phyloP scores from a whole-genome alignment of 2,797 vertebrate genomes.

The Channa striata region DNA sequence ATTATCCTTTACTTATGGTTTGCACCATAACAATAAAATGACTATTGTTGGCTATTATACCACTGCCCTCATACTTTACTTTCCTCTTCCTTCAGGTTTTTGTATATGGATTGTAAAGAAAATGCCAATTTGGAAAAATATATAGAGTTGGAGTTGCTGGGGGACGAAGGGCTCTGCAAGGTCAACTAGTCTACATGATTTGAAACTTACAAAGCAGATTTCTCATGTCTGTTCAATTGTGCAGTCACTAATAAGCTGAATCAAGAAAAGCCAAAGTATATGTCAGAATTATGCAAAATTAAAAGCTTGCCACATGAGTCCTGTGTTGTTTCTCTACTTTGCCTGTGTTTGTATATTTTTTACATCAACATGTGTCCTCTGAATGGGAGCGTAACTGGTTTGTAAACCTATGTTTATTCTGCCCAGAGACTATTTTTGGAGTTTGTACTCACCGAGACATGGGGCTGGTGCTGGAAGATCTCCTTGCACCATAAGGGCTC shows the following conservation, averaged over 20 bases:
- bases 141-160: background rate
- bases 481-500: slow-evolving; percentile 91
- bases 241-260: background rate
- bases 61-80: background rate
- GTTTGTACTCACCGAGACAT: slow-evolving; percentile 88
- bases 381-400: background rate
- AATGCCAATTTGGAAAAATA: background rate
- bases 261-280: background rate
- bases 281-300: background rate
- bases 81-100: background rate
- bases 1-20: background rate
- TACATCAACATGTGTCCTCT: background rate
- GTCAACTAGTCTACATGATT: slow-evolving; percentile 9
- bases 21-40: slow-evolving; percentile 24
- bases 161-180: background rate
- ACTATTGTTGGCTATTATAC: background rate
- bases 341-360: background rate
- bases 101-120: background rate
- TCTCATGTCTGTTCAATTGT: background rate
- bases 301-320: background rate
- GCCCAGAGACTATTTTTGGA: background rate
- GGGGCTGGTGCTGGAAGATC: slow-evolving; percentile 95
- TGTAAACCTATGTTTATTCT: background rate
- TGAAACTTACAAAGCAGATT: slow-evolving; percentile 2
- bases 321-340: too few relatives aligned